phyloP scores from a whole-genome alignment of 2,888 invertebrate species.

The Drosophila incognita region DNA sequence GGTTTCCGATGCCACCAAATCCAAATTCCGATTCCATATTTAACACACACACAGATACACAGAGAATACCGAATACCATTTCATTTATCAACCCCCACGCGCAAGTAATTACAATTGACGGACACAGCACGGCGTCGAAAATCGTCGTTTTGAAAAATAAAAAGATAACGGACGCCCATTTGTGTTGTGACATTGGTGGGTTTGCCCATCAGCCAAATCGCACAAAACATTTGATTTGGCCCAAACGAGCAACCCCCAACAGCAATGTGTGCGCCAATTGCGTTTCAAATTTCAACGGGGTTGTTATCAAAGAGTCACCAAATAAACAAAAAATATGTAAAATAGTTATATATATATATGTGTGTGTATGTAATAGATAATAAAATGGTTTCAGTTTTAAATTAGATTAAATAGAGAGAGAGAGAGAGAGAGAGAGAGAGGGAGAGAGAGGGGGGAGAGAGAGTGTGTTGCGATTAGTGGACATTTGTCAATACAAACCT shows the following conservation, averaged over 20 bases:
- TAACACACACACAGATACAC: constrained; percentile 36
- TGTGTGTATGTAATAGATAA: constrained; percentile 6
- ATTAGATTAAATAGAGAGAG: constrained; percentile 5
- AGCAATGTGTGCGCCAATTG: constrained; percentile 43
- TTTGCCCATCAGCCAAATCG: constrained; percentile 61
- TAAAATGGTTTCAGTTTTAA: constrained; percentile 3
- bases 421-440: constrained; percentile 31
- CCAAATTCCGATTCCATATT: constrained; percentile 26
- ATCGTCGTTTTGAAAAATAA: constrained; percentile 71
- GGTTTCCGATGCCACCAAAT: constrained; percentile 24
- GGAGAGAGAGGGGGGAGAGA: constrained; percentile 67
- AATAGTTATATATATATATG: constrained; percentile 6
- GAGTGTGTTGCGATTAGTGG: constrained; percentile 78
- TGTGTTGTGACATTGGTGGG: constrained; percentile 37
- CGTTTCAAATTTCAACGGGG: constrained; percentile 46
- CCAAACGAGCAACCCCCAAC: constrained; percentile 58
- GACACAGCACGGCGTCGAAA: constrained; percentile 59
- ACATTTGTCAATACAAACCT: constrained; percentile 89
- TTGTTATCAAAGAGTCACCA: constrained; percentile 50
- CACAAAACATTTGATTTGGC: constrained; percentile 21
- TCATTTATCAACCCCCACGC: constrained; percentile 45
- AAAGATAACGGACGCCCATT: constrained; percentile 77
- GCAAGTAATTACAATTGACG: constrained; percentile 21
- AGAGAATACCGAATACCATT: constrained; percentile 7
- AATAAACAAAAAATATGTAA: constrained; percentile 4